Evolutionary conservation across 2,113 vertebrate species (phyloP), one percentile per base, ranked within the genome.

Genomic region (Archilochus colubris): DNA sequence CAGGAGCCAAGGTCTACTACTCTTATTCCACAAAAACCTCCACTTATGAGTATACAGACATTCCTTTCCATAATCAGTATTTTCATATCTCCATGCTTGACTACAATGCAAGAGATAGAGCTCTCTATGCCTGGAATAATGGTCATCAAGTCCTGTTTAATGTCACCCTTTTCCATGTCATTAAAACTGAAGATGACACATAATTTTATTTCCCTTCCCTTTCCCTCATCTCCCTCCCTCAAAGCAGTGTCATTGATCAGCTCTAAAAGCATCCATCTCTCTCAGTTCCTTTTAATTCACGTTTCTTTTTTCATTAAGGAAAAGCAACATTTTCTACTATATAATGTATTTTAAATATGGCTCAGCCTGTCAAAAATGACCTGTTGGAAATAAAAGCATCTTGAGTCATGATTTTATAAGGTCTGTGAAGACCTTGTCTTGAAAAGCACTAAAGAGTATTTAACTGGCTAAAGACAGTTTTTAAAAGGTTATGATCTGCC

Each of bases 41-140:
- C 36, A 98, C 98, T 1, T 99, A 99, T 0, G 99, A 99, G 95
- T 99, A 99, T 84, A 99, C 98, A 74, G 99, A 99, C 97, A 99
- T 99, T 93, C 99, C 99, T 20, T 99, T 99, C 97, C 99, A 99
- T 96, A 99, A 99, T 89, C 99, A 99, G 88, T 99, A 99, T 96
- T 99, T 99, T 96, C 99, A 99, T 92, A 99, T 99, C 97, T 99
- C 99, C 93, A 99, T 99, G 99, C 98, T 99, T 64, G 99, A 99
- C 97, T 99, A 99, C 97, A 99, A 99, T 23, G 98, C 99, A 78
- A 98, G 98, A 93, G 99, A 99, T 96, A 98, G 99, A 96, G 99
- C 98, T 30, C 98, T 99, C 58, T 99, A 99, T 33, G 99, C 99
- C 87, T 99, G 99, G 99, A 99, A 99, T 97, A 99, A 99, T 0